Percentiles rank a stretch among this genome's conserved stretches.
Conservation (phyloP, 2,888 invertebrate genomes). For the Octodonta nipae region DNA sequence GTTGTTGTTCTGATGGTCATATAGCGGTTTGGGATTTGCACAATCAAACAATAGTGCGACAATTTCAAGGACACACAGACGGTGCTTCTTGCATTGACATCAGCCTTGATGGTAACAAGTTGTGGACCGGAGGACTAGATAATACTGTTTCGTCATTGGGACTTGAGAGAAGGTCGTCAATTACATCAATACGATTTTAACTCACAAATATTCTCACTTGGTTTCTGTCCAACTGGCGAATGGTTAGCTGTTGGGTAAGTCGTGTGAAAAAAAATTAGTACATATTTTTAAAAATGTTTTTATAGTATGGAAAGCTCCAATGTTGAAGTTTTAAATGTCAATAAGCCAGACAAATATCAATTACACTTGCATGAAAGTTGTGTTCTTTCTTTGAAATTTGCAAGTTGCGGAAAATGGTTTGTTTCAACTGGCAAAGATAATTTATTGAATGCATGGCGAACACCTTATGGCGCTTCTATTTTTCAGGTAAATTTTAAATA, state of each 20-base stretch:
- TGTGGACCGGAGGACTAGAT: conserved; percentile 76
- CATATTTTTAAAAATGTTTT: no score
- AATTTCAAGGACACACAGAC: conserved; percentile 92
- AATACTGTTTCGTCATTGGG: conserved; percentile 94
- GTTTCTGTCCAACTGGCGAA: conserved; percentile 90
- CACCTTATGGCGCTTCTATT: conserved; percentile 94
- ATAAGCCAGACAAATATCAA: conserved; percentile 90
- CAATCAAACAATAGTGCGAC: conserved; percentile 80
- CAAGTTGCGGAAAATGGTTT: conserved; percentile 95
- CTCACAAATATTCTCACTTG: conserved; percentile 70
- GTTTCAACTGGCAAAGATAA: conserved; percentile 98
- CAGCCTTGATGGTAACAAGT: conserved; percentile 52
- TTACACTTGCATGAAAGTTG: conserved; percentile 92
- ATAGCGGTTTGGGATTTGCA: conserved; percentile 93
- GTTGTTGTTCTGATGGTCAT: conserved; percentile 96
- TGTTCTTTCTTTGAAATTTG: conserved; percentile 88
- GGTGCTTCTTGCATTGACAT: conserved; percentile 91
- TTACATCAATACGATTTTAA: conserved; percentile 91
- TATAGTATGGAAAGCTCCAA: conserved; percentile 97
- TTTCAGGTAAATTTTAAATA: conserved; percentile 92
- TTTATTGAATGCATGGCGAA: conserved; percentile 91
- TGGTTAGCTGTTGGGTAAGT: conserved; percentile 97
- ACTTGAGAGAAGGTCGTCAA: conserved; percentile 82
- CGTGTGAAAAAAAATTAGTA: no score
- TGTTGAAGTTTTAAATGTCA: conserved; percentile 84